phyloP scores from a whole-genome alignment of 2,797 vertebrate species.

The Myiotriccus ornatus region DNA sequence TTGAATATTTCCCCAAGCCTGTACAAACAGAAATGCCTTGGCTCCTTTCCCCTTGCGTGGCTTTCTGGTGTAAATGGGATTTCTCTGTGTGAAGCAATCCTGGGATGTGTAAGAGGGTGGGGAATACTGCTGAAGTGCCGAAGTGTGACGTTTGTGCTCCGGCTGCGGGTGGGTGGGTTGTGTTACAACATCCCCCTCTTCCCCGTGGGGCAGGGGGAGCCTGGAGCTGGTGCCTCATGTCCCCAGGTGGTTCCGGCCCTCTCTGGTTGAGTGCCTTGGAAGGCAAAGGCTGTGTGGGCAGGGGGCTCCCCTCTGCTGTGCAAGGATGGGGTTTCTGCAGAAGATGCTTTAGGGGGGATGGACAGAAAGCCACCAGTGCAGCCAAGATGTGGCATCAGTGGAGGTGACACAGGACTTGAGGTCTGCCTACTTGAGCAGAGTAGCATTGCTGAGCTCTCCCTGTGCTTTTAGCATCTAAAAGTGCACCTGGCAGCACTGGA shows the following conservation, averaged over 20 bases:
- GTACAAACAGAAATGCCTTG: conserved; percentile 55
- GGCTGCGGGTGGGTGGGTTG: conserved; percentile 17
- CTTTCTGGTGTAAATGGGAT: conserved; percentile 13
- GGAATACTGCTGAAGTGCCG: neutral
- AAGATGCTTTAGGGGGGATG: neutral
- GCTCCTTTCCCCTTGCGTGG: neutral
- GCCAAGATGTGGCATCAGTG: neutral
- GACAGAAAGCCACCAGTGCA: neutral
- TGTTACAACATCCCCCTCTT: neutral
- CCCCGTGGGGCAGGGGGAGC: fast-evolving
- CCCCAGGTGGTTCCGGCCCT: neutral
- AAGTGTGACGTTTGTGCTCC: neutral
- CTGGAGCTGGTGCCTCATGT: neutral
- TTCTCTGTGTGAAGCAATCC: conserved; percentile 26
- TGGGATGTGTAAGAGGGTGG: conserved; percentile 55
- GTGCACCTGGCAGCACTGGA: neutral
- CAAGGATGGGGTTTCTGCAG: neutral
- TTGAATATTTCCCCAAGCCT: conserved; percentile 17
- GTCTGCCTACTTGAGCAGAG: neutral
- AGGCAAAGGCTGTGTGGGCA: neutral
- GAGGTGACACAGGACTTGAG: fast-evolving
- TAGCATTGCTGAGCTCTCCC: neutral
- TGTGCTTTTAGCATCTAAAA: neutral
- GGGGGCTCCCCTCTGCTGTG: neutral
- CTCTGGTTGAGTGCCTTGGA: neutral